These are phyloP conservation scores for Drosophila grimshawi DNA, from an alignment of 1,140 invertebrate genomes.

Conservation along the genomic window DNA sequence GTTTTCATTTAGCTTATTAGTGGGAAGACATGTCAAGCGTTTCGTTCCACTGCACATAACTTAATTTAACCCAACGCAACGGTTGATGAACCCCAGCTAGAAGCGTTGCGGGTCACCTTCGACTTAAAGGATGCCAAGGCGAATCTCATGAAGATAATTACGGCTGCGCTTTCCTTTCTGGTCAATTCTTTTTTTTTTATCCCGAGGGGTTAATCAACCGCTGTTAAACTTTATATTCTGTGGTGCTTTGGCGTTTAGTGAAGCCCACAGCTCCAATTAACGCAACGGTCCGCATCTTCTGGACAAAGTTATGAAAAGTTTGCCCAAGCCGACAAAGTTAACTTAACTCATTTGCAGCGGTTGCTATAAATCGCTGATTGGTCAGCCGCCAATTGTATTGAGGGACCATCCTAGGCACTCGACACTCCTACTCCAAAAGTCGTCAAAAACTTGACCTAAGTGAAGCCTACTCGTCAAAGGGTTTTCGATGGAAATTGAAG, in stretches of 20 bases:
- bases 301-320: constrained; percentile 70
- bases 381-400: constrained; percentile 33
- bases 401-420: neutral
- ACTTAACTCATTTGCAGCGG: constrained; percentile 77
- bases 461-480: neutral
- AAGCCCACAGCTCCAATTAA: constrained; percentile 68
- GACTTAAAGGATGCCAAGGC: constrained; percentile 23
- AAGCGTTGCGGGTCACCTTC: constrained; percentile 32
- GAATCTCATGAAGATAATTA: constrained; percentile 79
- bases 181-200: constrained; percentile 20
- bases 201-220: constrained; percentile 72
- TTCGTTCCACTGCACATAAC: constrained; percentile 48
- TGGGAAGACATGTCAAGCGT: constrained; percentile 57
- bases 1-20: constrained; percentile 79
- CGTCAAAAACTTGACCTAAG: neutral
- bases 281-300: constrained; percentile 42
- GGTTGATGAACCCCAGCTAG: constrained; percentile 47
- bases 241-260: constrained; percentile 40
- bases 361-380: constrained; percentile 65
- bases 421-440: constrained; percentile 7
- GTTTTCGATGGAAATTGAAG: neutral
- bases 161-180: constrained; percentile 20
- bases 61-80: constrained; percentile 55
- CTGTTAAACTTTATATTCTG: constrained; percentile 61
- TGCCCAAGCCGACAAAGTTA: constrained; percentile 67